Evolutionary conservation across 2,113 vertebrate species (phyloP).

Genomic region (Phalacrocorax aristotelis): DNA sequence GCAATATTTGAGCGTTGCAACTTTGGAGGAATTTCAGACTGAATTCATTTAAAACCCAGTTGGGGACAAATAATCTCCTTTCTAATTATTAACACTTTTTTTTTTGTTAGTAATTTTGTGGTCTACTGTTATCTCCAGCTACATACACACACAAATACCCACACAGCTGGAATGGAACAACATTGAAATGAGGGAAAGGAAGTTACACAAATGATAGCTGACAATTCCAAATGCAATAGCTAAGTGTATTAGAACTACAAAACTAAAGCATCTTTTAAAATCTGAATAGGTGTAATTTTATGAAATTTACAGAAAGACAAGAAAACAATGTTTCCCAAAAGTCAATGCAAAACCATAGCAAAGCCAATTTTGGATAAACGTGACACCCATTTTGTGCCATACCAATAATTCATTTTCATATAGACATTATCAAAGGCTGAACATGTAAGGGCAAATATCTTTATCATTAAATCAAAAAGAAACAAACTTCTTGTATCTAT

Average conservation of each 20-base stretch:
- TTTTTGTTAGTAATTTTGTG: neutral
- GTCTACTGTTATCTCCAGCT: neutral
- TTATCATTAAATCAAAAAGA: neutral
- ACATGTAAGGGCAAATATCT: neutral
- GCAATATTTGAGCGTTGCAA: neutral
- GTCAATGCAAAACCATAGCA: neutral
- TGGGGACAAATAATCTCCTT: neutral
- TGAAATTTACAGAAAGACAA: neutral
- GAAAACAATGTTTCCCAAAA: neutral
- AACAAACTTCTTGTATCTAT: neutral
- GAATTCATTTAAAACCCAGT: neutral
- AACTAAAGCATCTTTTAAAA: neutral
- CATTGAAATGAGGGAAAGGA: neutral
- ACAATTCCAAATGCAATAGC: neutral
- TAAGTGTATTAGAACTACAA: neutral
- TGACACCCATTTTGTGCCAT: neutral
- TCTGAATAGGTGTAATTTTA: neutral
- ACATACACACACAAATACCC: neutral
- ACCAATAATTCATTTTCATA: neutral
- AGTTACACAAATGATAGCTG: neutral
- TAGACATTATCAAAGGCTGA: neutral
- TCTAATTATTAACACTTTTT: neutral
- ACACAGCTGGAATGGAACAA: neutral
- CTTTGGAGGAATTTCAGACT: neutral
- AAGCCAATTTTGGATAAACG: neutral